Evolutionary conservation across 1,140 invertebrate genomes (phyloP).

Genomic region (Drosophila sechellia): DNA sequence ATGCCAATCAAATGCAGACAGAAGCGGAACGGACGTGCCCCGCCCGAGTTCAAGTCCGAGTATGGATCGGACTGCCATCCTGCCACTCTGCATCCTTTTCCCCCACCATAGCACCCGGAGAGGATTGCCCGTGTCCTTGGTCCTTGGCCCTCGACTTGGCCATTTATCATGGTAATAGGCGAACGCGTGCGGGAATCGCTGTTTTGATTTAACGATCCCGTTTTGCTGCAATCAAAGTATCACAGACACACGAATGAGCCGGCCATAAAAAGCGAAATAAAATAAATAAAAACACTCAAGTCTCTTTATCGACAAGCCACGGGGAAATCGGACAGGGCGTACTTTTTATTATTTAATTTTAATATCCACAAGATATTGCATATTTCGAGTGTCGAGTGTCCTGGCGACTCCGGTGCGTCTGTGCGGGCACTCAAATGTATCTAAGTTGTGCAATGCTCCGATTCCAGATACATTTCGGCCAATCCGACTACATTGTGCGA

Average conservation of each 20-base stretch:
- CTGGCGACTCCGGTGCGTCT: neutral
- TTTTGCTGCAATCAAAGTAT: conserved; percentile 69
- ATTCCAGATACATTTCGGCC: neutral
- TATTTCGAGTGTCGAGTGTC: conserved; percentile 1
- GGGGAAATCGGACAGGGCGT: neutral
- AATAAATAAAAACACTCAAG: conserved; percentile 19
- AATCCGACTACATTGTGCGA: conserved; percentile 12
- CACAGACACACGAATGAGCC: conserved; percentile 40
- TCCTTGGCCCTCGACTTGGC: conserved; percentile 47
- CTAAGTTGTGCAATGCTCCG: neutral
- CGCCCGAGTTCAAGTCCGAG: neutral
- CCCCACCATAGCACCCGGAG: too few relatives aligned
- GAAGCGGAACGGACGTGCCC: conserved; percentile 19
- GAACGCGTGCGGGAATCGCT: conserved; percentile 63
- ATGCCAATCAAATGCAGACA: conserved; percentile 70
- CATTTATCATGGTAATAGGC: conserved; percentile 72
- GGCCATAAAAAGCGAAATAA: conserved; percentile 27
- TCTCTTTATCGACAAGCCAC: conserved; percentile 11
- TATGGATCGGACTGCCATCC: too few relatives aligned
- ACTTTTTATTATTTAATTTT: too few relatives aligned
- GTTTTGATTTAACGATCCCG: conserved; percentile 75
- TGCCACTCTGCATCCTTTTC: neutral
- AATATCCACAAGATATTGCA: neutral
- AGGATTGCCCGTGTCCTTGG: neutral
- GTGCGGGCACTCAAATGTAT: neutral